phyloP scores from a whole-genome alignment of 2,888 invertebrate genomes.

The Apodemia duryi region DNA sequence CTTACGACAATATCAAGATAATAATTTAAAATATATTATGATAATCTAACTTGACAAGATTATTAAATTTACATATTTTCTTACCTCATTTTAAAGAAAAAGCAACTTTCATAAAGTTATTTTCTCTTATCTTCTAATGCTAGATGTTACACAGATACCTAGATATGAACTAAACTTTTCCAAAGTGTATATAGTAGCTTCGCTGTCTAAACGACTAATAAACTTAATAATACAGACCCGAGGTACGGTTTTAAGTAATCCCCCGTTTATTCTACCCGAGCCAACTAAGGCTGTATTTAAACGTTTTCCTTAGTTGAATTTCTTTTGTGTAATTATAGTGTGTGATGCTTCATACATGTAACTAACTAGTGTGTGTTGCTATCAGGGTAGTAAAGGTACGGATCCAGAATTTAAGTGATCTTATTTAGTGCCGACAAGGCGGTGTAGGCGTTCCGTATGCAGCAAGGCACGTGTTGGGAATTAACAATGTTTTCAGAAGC shows the following conservation, averaged over 20 bases:
- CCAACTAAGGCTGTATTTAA: constrained; percentile 50
- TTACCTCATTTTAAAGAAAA: neutral
- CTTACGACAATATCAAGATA: too few relatives aligned
- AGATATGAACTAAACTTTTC: constrained; percentile 13
- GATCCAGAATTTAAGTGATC: constrained; percentile 72
- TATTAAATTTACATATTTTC: neutral
- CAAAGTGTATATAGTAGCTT: constrained; percentile 16
- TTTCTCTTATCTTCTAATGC: constrained; percentile 1
- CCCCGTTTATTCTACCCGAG: constrained; percentile 43
- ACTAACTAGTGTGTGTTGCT: constrained; percentile 55
- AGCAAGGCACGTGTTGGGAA: neutral
- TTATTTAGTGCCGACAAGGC: constrained; percentile 62
- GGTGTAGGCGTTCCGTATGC: constrained; percentile 46
- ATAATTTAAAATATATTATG: too few relatives aligned
- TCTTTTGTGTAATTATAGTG: constrained; percentile 70
- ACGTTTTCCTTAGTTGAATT: constrained; percentile 54
- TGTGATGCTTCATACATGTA: constrained; percentile 53
- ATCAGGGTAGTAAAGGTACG: constrained; percentile 63
- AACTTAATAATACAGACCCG: constrained; percentile 44
- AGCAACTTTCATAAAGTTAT: neutral
- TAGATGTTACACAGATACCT: neutral
- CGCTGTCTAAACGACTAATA: constrained; percentile 29
- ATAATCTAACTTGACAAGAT: too few relatives aligned
- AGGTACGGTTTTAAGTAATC: constrained; percentile 45
- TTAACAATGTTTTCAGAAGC: constrained; percentile 12